Conservation (phyloP, 1,140 invertebrate species). For the Pantala flavescens region DNA sequence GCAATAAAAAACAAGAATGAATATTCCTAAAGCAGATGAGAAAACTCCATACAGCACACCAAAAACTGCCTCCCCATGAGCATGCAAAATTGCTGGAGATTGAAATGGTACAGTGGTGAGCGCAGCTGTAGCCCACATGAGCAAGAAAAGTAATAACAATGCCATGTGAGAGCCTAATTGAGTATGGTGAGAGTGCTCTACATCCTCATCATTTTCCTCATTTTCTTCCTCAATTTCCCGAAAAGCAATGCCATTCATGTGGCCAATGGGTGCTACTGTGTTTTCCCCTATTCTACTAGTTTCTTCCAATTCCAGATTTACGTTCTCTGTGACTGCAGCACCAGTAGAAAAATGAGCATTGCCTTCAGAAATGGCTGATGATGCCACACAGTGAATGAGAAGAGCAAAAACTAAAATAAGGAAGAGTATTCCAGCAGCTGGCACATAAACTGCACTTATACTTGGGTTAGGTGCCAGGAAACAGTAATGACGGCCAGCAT, state of each 20-base stretch:
- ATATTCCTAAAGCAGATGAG: conserved; percentile 60
- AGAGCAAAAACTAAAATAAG: conserved; percentile 64
- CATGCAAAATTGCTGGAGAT: not conserved
- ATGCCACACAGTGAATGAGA: conserved; percentile 60
- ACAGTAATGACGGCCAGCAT: conserved; percentile 56
- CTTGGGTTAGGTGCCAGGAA: conserved; percentile 69
- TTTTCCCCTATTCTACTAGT: not conserved
- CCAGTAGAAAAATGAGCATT: conserved; percentile 66
- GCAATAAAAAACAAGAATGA: conserved; percentile 76
- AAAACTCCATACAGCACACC: conserved; percentile 64
- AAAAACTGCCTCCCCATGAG: conserved; percentile 64
- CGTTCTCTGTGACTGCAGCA: conserved; percentile 69
- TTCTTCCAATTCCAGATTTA: conserved; percentile 45
- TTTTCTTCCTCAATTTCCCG: conserved; percentile 21
- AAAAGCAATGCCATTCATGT: conserved; percentile 28
- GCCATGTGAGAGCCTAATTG: conserved; percentile 44
- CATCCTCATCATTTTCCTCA: conserved; percentile 56
- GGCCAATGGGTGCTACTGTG: conserved; percentile 45
- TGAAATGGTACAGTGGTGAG: conserved; percentile 44
- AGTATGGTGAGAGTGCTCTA: conserved; percentile 66
- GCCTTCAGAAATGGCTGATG: conserved; percentile 45
- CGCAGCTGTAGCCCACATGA: conserved; percentile 63
- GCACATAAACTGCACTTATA: conserved; percentile 68
- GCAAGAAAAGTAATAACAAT: conserved; percentile 60
- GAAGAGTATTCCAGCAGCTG: conserved; percentile 57